Percentiles rank a stretch among this genome's conserved stretches.
Conservation (phyloP, 2,888 invertebrate species). For the Noctua pronuba region DNA sequence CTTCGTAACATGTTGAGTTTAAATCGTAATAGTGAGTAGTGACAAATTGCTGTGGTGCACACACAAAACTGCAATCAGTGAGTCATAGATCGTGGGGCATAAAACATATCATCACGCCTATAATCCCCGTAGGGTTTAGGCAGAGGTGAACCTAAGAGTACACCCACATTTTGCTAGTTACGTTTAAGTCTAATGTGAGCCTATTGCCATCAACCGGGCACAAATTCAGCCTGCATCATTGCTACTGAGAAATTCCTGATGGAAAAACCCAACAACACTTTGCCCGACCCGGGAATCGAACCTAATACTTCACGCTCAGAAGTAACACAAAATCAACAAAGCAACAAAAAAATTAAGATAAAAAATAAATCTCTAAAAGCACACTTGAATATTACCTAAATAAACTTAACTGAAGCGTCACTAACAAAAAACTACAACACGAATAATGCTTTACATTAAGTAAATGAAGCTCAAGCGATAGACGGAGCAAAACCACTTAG, state of each 20-base stretch:
- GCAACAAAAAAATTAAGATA: neutral
- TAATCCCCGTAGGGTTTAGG: neutral
- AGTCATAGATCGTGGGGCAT: conserved; percentile 14
- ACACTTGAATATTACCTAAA: neutral
- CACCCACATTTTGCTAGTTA: neutral
- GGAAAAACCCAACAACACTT: neutral
- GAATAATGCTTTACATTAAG: conserved; percentile 42
- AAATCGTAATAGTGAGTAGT: conserved; percentile 49
- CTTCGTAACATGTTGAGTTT: conserved; percentile 57
- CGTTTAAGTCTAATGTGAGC: neutral
- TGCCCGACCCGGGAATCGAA: neutral
- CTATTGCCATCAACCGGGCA: neutral
- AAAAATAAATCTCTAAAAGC: neutral
- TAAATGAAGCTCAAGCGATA: conserved; percentile 31
- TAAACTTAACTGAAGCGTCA: neutral
- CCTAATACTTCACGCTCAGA: neutral
- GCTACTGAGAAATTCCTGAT: neutral
- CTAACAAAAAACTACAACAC: conserved; percentile 15
- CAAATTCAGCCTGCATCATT: neutral
- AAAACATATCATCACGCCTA: neutral
- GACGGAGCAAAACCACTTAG: conserved; percentile 52
- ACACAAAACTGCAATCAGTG: conserved; percentile 55
- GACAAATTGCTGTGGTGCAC: conserved; percentile 54
- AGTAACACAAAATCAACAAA: neutral
- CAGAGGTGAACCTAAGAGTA: neutral